phyloP scores from a whole-genome alignment of 2,888 invertebrate genomes.

The Cryptosula pallasiana region DNA sequence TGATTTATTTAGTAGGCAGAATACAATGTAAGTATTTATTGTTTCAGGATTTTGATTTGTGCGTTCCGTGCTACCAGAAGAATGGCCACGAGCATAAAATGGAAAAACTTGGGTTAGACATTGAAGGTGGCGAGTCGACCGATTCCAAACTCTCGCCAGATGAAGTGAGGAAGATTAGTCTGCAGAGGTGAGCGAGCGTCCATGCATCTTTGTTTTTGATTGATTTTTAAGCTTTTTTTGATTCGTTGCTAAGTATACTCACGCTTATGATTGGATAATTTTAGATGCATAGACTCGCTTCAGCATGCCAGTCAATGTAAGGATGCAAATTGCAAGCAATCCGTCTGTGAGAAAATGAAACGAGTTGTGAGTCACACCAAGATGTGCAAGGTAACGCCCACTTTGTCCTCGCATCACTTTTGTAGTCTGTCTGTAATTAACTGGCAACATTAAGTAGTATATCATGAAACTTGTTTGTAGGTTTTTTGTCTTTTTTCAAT shows the following conservation, averaged over 20 bases:
- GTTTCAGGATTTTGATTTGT: slow-evolving; percentile 87
- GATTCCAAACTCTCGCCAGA: slow-evolving; percentile 54
- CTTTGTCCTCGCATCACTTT: too few species aligned
- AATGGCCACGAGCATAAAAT: slow-evolving; percentile 94
- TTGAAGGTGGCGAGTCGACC: slow-evolving; percentile 68
- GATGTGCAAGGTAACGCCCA: slow-evolving; percentile 79
- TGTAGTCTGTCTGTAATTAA: too few species aligned
- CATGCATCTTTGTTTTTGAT: too few species aligned
- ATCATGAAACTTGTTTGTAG: too few species aligned
- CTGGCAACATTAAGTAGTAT: too few species aligned
- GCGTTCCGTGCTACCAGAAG: slow-evolving; percentile 87
- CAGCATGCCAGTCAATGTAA: slow-evolving; percentile 96
- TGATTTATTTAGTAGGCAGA: background rate
- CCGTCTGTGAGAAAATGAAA: slow-evolving; percentile 99
- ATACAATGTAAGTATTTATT: background rate
- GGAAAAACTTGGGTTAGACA: slow-evolving; percentile 91
- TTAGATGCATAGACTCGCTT: slow-evolving; percentile 79
- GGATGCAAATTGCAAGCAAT: slow-evolving; percentile 95
- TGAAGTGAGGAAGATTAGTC: background rate
- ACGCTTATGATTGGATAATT: too few species aligned
- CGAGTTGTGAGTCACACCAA: slow-evolving; percentile 96
- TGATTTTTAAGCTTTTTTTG: too few species aligned
- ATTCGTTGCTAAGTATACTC: too few species aligned
- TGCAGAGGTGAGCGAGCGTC: slow-evolving; percentile 12
- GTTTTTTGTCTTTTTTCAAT: too few species aligned